A percentile compares a stretch with the other conserved stretches of the same genome.
phyloP scores from a whole-genome alignment of 1,140 invertebrate genomes.

The Drosophila aff. region DNA sequence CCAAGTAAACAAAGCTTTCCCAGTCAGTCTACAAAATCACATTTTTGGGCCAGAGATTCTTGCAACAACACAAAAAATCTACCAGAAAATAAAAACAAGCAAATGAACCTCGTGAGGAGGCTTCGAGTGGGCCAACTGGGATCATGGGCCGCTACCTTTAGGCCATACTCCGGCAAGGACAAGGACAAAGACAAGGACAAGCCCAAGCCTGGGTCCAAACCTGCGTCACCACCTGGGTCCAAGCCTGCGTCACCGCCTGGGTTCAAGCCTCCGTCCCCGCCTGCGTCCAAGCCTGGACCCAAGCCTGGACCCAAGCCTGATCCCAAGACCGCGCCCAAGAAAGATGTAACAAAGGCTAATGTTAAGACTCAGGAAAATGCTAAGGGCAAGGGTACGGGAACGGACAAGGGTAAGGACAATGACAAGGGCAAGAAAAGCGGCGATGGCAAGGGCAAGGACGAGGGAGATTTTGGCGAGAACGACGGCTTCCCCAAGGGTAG shows the following conservation, averaged over 20 bases:
- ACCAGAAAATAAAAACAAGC: not conserved
- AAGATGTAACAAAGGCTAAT: not conserved
- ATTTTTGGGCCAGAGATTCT: conserved; percentile 39
- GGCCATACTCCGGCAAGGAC: conserved; percentile 12
- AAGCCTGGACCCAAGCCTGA: not conserved
- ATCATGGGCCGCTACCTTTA: not conserved
- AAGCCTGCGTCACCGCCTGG: too few species aligned
- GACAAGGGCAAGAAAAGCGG: not conserved
- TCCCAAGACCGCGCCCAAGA: conserved; percentile 2
- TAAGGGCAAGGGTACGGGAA: not conserved
- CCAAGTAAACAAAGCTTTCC: conserved; percentile 15
- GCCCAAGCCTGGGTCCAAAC: not conserved
- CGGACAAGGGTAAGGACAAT: not conserved
- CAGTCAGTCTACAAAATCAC: conserved; percentile 16
- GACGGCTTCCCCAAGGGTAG: not conserved
- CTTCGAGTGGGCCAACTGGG: not conserved
- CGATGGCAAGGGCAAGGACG: not conserved
- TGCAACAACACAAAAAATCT: not conserved
- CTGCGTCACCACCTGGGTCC: too few species aligned
- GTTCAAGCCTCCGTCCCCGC: not conserved
- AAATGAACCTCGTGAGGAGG: conserved; percentile 57
- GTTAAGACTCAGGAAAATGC: conserved; percentile 11
- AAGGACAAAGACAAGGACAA: conserved; percentile 9
- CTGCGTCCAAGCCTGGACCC: not conserved
- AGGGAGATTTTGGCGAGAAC: not conserved